Conservation (phyloP, 2,797 vertebrate genomes). For the Cirrhinus mrigala region DNA sequence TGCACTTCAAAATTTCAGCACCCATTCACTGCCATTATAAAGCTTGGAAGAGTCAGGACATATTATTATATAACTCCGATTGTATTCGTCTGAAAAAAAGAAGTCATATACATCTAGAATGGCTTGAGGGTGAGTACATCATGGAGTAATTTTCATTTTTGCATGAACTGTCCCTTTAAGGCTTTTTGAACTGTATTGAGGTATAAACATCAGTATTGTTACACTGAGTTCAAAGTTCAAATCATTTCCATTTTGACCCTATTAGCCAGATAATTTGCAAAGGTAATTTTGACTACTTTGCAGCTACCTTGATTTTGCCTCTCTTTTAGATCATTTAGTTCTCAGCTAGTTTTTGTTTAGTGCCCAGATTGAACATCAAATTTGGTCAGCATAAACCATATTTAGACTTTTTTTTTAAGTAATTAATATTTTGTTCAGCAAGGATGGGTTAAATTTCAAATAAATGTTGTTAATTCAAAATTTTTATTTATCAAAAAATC, state of each 20-base stretch:
- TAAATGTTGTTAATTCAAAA: not conserved
- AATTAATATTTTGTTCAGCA: not conserved
- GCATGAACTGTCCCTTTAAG: not conserved
- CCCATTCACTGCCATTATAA: no score
- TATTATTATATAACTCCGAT: no score
- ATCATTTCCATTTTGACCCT: constrained; percentile 13
- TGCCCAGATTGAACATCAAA: not conserved
- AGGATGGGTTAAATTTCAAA: not conserved
- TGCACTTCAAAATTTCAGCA: no score
- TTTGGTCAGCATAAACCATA: not conserved
- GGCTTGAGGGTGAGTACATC: no score
- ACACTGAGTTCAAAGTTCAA: not conserved
- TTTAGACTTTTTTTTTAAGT: not conserved
- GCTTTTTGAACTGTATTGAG: not conserved
- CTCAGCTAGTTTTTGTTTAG: not conserved
- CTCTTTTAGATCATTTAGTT: not conserved
- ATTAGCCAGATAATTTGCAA: not conserved
- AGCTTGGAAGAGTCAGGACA: no score
- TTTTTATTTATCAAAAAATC: not conserved
- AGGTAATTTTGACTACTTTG: not conserved
- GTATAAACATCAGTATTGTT: not conserved
- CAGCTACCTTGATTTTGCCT: not conserved
- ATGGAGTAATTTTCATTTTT: no score
- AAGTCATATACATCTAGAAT: no score
- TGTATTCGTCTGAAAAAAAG: no score